Conservation (phyloP, 1,140 invertebrate genomes). For the Nebria ingens region DNA sequence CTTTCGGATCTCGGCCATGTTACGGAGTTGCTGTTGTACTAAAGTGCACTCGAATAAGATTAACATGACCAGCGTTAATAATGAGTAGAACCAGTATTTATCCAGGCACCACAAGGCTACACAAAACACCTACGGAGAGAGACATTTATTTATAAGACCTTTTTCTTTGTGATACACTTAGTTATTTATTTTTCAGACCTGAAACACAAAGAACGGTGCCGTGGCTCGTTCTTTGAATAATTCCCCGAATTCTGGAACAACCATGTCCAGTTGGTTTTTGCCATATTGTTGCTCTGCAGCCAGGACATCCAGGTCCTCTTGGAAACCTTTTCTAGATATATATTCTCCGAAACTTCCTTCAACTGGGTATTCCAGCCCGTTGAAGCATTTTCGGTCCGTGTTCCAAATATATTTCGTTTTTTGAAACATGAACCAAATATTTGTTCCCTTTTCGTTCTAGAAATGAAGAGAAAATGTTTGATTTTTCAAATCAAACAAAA, state of each 20-base stretch:
- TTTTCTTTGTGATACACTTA: not conserved
- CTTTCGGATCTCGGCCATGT: slow-evolving; percentile 99
- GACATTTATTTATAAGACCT: not conserved
- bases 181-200: slow-evolving; percentile 30
- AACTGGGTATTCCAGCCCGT: slow-evolving; percentile 72
- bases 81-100: slow-evolving; percentile 96
- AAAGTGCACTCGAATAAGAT: slow-evolving; percentile 96
- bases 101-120: slow-evolving; percentile 98
- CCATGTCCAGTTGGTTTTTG: slow-evolving; percentile 74
- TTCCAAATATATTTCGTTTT: slow-evolving; percentile 94
- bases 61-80: slow-evolving; percentile 96
- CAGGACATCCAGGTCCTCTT: slow-evolving; percentile 66
- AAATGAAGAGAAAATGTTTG: slow-evolving; percentile 15
- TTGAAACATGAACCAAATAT: slow-evolving; percentile 86
- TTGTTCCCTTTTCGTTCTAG: slow-evolving; percentile 28
- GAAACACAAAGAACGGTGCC: slow-evolving; percentile 95
- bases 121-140: slow-evolving; percentile 72
- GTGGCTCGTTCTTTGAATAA: slow-evolving; percentile 96
- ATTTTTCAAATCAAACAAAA: not conserved
- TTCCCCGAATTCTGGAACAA: slow-evolving; percentile 93
- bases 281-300: slow-evolving; percentile 73
- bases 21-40: slow-evolving; percentile 93
- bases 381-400: slow-evolving; percentile 65
- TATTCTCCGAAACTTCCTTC: slow-evolving; percentile 62
- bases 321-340: slow-evolving; percentile 77